These are phyloP conservation scores for Pachycephala philippinensis DNA, from an alignment of 2,113 vertebrate species.

Conservation along the genomic window DNA sequence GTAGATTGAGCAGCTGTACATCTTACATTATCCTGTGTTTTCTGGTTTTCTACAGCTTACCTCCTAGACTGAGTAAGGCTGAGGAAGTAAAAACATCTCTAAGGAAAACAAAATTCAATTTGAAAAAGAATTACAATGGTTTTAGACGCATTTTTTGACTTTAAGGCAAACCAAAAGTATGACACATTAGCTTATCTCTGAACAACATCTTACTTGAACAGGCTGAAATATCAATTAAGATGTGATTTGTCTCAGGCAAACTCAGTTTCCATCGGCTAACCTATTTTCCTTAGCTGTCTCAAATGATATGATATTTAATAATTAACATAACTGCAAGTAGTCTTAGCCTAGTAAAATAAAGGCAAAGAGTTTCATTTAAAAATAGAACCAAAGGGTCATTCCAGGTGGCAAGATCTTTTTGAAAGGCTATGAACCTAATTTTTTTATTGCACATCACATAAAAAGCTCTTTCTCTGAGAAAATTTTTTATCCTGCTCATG, in stretches of 20 bases:
- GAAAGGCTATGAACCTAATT: conserved; percentile 31
- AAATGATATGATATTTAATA: conserved; percentile 41
- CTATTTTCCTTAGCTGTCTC: conserved; percentile 47
- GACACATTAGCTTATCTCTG: not conserved
- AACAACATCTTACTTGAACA: not conserved
- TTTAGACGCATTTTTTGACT: not conserved
- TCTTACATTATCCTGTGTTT: not conserved
- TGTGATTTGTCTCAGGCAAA: conserved; percentile 39
- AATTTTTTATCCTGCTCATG: not conserved
- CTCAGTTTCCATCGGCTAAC: conserved; percentile 48
- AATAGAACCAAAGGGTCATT: conserved; percentile 26
- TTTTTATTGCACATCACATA: not conserved
- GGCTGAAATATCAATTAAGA: conserved; percentile 44
- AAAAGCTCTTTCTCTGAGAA: not conserved
- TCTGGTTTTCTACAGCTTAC: conserved; percentile 1
- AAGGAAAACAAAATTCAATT: not conserved
- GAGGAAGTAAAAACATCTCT: not conserved
- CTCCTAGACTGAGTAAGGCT: conserved; percentile 11
- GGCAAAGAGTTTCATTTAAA: not conserved
- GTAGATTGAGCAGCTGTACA: conserved; percentile 14
- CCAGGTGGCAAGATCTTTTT: conserved; percentile 23
- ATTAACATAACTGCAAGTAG: conserved; percentile 54
- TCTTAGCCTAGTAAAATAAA: conserved; percentile 33
- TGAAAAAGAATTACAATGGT: not conserved
- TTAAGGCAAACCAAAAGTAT: not conserved